Percentiles rank a stretch among this genome's conserved stretches.
Evolutionary conservation across 2,113 vertebrate genomes (phyloP).

Genomic region (Himantopus leucocephalus): DNA sequence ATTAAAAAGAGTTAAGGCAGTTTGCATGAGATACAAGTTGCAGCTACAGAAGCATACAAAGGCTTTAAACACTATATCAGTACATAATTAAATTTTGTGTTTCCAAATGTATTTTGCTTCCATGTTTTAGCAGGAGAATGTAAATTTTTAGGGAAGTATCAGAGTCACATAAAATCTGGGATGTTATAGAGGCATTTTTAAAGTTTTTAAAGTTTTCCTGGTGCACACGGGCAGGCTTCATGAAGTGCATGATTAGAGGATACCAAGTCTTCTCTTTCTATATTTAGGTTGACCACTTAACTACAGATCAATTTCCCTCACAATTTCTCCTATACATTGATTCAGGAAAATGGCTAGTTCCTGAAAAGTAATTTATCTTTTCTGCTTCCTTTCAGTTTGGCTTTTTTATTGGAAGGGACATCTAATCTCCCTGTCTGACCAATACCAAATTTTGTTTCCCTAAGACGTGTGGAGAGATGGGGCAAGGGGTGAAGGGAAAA

Average conservation of each 20-base stretch:
- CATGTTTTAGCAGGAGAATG: not conserved
- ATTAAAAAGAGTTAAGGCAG: fast-evolving
- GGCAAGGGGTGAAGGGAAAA: not conserved
- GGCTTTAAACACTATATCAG: not conserved
- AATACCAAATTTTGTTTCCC: not conserved
- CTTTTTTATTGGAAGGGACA: not conserved
- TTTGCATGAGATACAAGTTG: not conserved
- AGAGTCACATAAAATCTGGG: not conserved
- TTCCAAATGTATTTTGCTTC: not conserved
- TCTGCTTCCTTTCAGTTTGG: not conserved
- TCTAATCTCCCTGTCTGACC: not conserved
- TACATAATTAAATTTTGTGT: not conserved
- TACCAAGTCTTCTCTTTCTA: not conserved
- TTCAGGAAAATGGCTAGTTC: not conserved
- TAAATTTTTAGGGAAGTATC: not conserved
- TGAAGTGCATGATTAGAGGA: not conserved
- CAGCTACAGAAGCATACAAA: not conserved
- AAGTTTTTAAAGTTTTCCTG: not conserved
- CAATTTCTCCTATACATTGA: not conserved
- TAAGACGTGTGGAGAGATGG: not conserved
- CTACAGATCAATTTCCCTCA: not conserved
- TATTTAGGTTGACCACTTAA: not conserved
- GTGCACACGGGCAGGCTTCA: not conserved
- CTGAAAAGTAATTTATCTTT: not conserved
- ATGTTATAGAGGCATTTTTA: not conserved